Base-by-base conservation (phyloP, 2,113 vertebrate species). In the Cinclus cinclus region DNA sequence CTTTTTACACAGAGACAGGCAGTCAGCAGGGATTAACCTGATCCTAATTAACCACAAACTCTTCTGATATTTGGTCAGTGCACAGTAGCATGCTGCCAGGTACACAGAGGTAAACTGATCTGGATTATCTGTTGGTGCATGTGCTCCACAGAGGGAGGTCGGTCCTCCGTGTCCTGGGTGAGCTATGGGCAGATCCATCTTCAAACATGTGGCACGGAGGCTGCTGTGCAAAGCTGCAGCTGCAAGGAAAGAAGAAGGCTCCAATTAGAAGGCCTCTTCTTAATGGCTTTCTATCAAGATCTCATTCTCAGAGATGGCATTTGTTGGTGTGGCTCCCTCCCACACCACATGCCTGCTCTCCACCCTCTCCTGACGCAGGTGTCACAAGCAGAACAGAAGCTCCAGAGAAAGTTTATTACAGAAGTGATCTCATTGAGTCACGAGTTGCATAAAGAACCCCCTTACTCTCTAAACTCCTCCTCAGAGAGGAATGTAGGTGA, bases 21-120 rank as follows among this genome's bases (percentile, higher is more conserved):
- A 97, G 96, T 97, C 97, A 98, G 97, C 93, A 68, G 95, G 97
- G 95, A 98, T 98, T 98, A 98, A 96, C 90, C 96, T 96, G 93
- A 96, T 95, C 97, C 97, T 97, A 96, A 94, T 97, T 95, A 98
- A 97, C 92, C 78, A 87, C 94, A 94, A 95, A 96, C 96, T 97
- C 96, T 97, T 97, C 96, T 97, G 95, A 95, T 97, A 95, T 83
- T 97, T 97, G 96, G 96, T 97, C 90, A 68, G 41, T 96, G 95
- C 77, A 92, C 95, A 95, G 96, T 96, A 97, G 96, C 79, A 52
- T 93, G 96, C 98, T 96, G 81, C 97, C 98, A 97, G 97, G 98
- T 98, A 96, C 97, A 33, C 80, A 87, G 95, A 97, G 96, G 96
- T 96, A 97, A 98, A 95, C 68, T 94, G 96, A 97, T 96, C 96